A percentile compares a stretch with the other conserved stretches of the same genome.
These are phyloP conservation scores for Beris chalybata DNA, from an alignment of 2,888 invertebrate genomes.

Conservation along the genomic window DNA sequence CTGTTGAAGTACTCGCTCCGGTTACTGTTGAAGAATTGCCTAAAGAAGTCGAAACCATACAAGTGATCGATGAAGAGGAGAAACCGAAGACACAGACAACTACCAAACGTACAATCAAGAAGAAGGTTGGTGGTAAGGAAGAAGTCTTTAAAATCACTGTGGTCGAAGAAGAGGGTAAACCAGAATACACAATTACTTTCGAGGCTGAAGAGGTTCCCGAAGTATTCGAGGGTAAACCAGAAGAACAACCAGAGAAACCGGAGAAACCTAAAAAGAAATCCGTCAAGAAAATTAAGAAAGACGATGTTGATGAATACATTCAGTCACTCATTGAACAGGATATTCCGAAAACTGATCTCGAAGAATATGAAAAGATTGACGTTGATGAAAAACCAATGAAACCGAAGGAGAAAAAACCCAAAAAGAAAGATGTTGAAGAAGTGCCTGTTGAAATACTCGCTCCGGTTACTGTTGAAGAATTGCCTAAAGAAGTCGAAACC, in stretches of 20 bases:
- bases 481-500: slow-evolving; percentile 54
- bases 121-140: slow-evolving; percentile 53
- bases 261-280: slow-evolving; percentile 45
- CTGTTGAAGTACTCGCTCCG: slow-evolving; percentile 36
- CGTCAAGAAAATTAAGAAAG: slow-evolving; percentile 43
- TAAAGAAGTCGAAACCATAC: slow-evolving; percentile 54
- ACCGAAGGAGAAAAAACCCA: slow-evolving; percentile 50
- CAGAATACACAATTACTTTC: slow-evolving; percentile 49
- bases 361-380: slow-evolving; percentile 36
- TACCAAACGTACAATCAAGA: slow-evolving; percentile 55
- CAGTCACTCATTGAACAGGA: slow-evolving; percentile 48
- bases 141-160: slow-evolving; percentile 50
- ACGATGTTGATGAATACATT: slow-evolving; percentile 49
- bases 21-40: slow-evolving; percentile 50
- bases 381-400: slow-evolving; percentile 53
- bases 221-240: slow-evolving; percentile 42
- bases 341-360: slow-evolving; percentile 47
- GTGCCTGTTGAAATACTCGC: slow-evolving; percentile 43
- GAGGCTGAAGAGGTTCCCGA: slow-evolving; percentile 1
- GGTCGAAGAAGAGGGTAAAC: slow-evolving; percentile 50
- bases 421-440: slow-evolving; percentile 40
- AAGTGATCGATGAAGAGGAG: slow-evolving; percentile 54
- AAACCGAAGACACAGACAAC: slow-evolving; percentile 54
- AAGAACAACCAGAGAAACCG: slow-evolving; percentile 43
- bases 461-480: slow-evolving; percentile 42